phyloP scores from a whole-genome alignment of 1,140 invertebrate genomes.

The Atta colombica region DNA sequence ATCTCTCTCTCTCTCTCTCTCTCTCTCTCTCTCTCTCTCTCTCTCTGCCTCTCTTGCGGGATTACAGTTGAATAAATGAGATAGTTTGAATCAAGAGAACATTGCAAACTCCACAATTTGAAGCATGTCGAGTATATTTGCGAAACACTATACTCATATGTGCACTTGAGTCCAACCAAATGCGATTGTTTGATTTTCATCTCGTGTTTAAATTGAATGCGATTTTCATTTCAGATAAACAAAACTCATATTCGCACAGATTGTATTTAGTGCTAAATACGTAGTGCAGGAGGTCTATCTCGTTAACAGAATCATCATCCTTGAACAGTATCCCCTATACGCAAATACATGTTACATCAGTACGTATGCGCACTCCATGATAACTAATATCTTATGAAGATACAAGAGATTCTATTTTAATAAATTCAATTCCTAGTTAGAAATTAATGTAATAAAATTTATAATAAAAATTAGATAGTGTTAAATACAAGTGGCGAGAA shows the following conservation, averaged over 20 bases:
- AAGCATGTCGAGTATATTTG: conserved; percentile 31
- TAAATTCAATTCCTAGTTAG: neutral
- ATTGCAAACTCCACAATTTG: conserved; percentile 1
- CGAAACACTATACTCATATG: conserved; percentile 25
- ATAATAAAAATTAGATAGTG: neutral
- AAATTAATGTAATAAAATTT: neutral
- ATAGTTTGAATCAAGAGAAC: conserved; percentile 28
- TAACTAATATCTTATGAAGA: neutral
- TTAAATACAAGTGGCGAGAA: neutral
- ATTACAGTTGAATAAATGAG: conserved; percentile 42
- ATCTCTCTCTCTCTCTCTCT: neutral
- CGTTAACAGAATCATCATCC: conserved; percentile 32
- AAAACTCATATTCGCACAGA: conserved; percentile 51
- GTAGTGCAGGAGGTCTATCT: conserved; percentile 14
- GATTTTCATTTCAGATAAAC: conserved; percentile 64
- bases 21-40: neutral
- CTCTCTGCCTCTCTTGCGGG: no score
- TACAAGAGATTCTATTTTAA: neutral
- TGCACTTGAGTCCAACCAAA: conserved; percentile 31
- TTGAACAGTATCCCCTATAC: neutral
- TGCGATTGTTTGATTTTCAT: conserved; percentile 59
- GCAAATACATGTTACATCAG: conserved; percentile 1
- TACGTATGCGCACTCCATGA: neutral
- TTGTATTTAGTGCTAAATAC: conserved; percentile 49
- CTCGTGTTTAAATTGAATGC: conserved; percentile 52